Conservation (phyloP, 2,888 invertebrate species). For the Chloroclystis v-ata region DNA sequence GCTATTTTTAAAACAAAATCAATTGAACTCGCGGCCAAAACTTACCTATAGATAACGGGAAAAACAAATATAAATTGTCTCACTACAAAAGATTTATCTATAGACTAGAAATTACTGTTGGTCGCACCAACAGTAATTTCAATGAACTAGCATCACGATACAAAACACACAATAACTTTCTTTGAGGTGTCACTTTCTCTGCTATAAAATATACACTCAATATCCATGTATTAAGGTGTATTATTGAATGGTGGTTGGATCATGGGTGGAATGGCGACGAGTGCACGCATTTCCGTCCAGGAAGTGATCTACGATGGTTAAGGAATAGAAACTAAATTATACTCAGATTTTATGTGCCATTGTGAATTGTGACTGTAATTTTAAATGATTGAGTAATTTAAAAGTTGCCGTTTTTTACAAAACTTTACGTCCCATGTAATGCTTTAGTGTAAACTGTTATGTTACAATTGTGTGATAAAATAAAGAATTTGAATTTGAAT, state of each 20-base stretch:
- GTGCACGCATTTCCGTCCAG: slow-evolving; percentile 52
- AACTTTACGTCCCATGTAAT: too few relatives aligned
- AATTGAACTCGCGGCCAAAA: too few relatives aligned
- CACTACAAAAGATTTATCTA: neutral
- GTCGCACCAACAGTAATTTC: slow-evolving; percentile 29
- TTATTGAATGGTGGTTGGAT: slow-evolving; percentile 32
- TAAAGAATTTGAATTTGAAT: too few relatives aligned
- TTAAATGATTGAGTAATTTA: too few relatives aligned
- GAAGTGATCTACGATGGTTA: slow-evolving; percentile 45
- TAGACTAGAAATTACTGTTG: slow-evolving; percentile 8
- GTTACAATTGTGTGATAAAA: too few relatives aligned
- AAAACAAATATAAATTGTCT: too few relatives aligned
- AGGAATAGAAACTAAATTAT: slow-evolving; percentile 22
- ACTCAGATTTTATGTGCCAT: neutral
- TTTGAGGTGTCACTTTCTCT: slow-evolving; percentile 53
- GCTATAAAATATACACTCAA: slow-evolving; percentile 33
- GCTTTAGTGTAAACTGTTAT: too few relatives aligned
- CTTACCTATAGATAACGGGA: neutral
- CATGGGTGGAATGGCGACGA: slow-evolving; percentile 54
- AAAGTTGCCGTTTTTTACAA: too few relatives aligned
- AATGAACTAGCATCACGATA: slow-evolving; percentile 44
- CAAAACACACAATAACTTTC: slow-evolving; percentile 56
- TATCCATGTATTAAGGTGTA: slow-evolving; percentile 28
- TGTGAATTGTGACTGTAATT: neutral
- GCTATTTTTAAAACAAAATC: too few relatives aligned